Evolutionary conservation across 37 sponge, comb jelly and placozoan genomes (phyloP).

Genomic region (Mnemiopsis leidyi): DNA sequence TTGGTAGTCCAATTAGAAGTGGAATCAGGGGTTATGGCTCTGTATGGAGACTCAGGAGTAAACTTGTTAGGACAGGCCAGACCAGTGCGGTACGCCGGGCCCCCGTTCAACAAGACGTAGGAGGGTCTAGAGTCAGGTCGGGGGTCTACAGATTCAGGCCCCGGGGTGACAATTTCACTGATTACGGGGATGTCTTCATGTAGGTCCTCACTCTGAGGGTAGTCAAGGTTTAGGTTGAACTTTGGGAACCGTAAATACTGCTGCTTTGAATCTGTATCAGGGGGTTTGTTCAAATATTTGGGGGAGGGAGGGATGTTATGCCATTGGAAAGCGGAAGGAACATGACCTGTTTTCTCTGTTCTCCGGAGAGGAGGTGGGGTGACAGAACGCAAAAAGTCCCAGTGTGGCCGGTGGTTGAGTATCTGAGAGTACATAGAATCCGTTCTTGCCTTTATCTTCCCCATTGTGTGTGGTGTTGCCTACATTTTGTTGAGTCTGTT

Average conservation of each 20-base stretch:
- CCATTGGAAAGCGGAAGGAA: background rate
- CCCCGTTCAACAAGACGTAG: background rate
- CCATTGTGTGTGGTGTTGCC: no score
- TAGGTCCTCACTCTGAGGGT: background rate
- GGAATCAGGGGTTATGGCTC: background rate
- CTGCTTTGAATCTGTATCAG: background rate
- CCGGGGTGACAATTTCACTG: background rate
- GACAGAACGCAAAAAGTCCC: background rate
- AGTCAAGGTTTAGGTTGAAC: background rate
- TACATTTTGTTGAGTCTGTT: no score
- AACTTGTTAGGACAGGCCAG: background rate
- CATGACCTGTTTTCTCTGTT: background rate
- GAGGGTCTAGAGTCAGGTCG: background rate
- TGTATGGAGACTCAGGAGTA: background rate
- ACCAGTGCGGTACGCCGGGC: background rate
- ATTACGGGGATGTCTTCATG: background rate
- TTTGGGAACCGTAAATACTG: background rate
- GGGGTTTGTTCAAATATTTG: background rate
- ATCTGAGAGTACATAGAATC: constrained; percentile 2
- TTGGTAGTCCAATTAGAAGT: background rate
- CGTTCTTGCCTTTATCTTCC: background rate
- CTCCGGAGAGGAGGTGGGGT: background rate
- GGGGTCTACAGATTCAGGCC: background rate
- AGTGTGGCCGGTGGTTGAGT: constrained; percentile 9
- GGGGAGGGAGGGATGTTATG: constrained; percentile 4